Percentiles rank a stretch among this genome's conserved stretches.
phyloP scores from a whole-genome alignment of 2,888 invertebrate genomes.

The Scelioninae gen. 1 region DNA sequence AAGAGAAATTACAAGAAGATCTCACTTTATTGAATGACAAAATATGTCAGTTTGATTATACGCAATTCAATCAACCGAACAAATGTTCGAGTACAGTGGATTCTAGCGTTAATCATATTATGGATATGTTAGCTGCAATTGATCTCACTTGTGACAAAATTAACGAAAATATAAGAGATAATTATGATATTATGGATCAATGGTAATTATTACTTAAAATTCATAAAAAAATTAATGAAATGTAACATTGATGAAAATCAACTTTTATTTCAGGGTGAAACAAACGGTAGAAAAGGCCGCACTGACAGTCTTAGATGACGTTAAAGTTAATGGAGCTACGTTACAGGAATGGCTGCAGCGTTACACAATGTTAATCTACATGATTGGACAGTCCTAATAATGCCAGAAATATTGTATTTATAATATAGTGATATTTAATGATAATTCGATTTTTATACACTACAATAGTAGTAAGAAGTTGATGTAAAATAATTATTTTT shows the following conservation, averaged over 20 bases:
- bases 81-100: neutral
- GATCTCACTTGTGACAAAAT: conserved; percentile 68
- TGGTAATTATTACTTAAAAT: conserved; percentile 67
- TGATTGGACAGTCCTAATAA: conserved; percentile 72
- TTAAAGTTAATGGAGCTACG: conserved; percentile 76
- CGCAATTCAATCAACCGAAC: neutral
- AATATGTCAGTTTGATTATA: neutral
- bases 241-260: neutral
- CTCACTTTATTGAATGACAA: conserved; percentile 18
- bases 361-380: conserved; percentile 76
- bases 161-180: conserved; percentile 73
- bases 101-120: conserved; percentile 55
- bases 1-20: conserved; percentile 56
- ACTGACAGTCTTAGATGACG: conserved; percentile 72
- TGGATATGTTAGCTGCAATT: conserved; percentile 72
- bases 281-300: conserved; percentile 77
- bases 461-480: too few species aligned
- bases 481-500: too few species aligned
- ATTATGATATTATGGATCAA: conserved; percentile 74
- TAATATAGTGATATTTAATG: neutral
- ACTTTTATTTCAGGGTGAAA: conserved; percentile 73
- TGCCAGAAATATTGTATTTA: neutral
- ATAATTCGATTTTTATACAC: too few species aligned
- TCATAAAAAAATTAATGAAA: neutral
- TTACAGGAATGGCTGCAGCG: conserved; percentile 80